Evolutionary conservation across 2,113 vertebrate genomes (phyloP).

Genomic region (Silurus asotus): DNA sequence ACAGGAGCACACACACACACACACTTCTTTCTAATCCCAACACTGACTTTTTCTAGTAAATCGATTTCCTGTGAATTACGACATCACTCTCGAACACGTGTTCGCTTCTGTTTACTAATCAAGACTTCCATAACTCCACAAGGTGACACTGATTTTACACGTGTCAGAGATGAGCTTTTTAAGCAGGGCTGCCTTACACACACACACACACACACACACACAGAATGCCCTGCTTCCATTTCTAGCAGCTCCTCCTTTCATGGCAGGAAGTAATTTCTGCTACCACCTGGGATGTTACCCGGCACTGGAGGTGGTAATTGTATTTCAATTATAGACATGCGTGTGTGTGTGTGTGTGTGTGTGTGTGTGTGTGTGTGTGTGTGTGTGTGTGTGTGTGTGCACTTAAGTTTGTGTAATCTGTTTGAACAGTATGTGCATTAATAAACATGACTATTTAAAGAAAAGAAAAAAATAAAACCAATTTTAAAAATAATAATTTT

Average conservation of each 20-base stretch:
- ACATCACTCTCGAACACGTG: not conserved
- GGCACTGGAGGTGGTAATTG: slow-evolving; percentile 52
- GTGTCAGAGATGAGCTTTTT: slow-evolving; percentile 26
- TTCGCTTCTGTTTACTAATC: slow-evolving; percentile 2
- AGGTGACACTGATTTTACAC: slow-evolving; percentile 32
- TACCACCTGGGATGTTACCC: slow-evolving; percentile 55
- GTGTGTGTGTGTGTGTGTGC: not conserved
- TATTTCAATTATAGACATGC: slow-evolving; percentile 52
- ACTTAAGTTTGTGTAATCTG: not conserved
- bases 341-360: slow-evolving; percentile 17
- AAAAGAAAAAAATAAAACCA: not conserved
- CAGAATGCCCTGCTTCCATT: slow-evolving; percentile 53
- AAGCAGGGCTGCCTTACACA: slow-evolving; percentile 27
- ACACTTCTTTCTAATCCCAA: not conserved
- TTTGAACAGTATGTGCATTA: slow-evolving; percentile 1
- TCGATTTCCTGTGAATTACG: not conserved
- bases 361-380: slow-evolving; percentile 14
- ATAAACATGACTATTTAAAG: not conserved
- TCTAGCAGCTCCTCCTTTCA: slow-evolving; percentile 46
- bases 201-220: slow-evolving; percentile 2
- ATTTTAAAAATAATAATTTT: not conserved
- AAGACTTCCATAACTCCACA: not conserved
- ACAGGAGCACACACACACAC: not conserved
- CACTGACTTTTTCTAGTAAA: not conserved
- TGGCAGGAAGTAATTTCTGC: slow-evolving; percentile 42